Base-by-base conservation (phyloP, 1,140 invertebrate genomes). In the Rhagoletis pomonella region DNA sequence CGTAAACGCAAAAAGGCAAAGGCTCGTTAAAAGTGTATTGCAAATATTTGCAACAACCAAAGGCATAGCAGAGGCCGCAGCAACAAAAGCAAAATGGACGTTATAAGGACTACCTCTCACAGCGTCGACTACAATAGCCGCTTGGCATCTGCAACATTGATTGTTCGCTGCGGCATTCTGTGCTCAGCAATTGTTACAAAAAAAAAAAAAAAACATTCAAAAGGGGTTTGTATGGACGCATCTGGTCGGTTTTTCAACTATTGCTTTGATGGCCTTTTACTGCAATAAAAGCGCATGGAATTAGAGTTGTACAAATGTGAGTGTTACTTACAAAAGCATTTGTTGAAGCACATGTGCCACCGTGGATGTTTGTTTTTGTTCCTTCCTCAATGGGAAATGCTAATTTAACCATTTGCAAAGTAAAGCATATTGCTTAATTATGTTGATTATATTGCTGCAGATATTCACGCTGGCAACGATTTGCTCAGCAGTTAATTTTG, bases 11-110 rank as follows among this genome's bases (percentile, higher is more conserved):
- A 81, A n/a, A 55, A 10, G 47, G 47, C 73, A 81, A 81, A 81
- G 73, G 47, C 73, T 3, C 50, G 2, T 67, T 29, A 58, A 81
- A 81, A 81, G 73, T 81, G 73, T 81, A 55, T 58, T 50, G 73
- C 73, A 81, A 81, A 81, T 81, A 81, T 81, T 81, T 81, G 47
- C 73, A 81, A 81, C 73, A 81, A 55, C 47, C 50, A 29, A 81
- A 10, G 73, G 47, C 73, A 50, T 29, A 67, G 39, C 64, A n/a
- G 29, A n/a, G 29, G 62, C 62, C 64, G 64, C 64, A 67, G 10
- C 50, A 55, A 55, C 50, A 29, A 81, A 6, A 44, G 44, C 73
- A 50, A 17, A 64, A 67, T 29, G 29, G 19, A 19, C 64, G 64
- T n/a, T 39, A 67, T 67, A 67, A 67, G 19, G 64, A 44, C 67